A percentile compares a stretch with the other conserved stretches of the same genome.
phyloP scores from a whole-genome alignment of 2,888 invertebrate species.

The Lochmaea crataegi region DNA sequence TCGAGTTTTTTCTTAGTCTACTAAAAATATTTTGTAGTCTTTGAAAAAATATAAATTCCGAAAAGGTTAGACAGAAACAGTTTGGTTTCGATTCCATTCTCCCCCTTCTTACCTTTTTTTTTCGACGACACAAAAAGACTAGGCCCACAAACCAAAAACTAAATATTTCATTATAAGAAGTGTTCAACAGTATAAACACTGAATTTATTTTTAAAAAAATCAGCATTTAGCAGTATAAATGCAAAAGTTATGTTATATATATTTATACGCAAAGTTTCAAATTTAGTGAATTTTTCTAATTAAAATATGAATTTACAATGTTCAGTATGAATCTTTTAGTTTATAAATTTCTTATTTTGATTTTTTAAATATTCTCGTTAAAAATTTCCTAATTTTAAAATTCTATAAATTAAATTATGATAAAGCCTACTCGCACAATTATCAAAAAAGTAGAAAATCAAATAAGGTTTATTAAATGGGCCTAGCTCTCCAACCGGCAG shows the following conservation, averaged over 20 bases:
- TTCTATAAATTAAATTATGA: no score
- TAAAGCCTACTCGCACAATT: background rate
- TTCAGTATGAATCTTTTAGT: no score
- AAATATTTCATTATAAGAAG: background rate
- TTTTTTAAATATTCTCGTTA: no score
- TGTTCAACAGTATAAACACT: conserved; percentile 42
- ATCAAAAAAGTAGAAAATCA: background rate
- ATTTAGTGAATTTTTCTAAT: no score
- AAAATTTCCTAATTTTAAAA: no score
- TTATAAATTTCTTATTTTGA: no score
- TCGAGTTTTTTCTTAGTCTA: background rate
- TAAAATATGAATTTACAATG: no score
- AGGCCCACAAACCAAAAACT: conserved; percentile 4
- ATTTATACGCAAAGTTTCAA: no score
- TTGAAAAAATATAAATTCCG: background rate
- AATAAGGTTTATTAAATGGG: no score
- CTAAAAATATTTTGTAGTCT: conserved; percentile 7
- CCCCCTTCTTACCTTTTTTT: conserved; percentile 64
- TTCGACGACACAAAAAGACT: background rate
- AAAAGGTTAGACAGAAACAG: conserved; percentile 51
- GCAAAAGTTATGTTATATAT: background rate
- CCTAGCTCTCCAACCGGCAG: conserved; percentile 1
- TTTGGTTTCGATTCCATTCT: conserved; percentile 61
- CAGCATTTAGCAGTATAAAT: conserved; percentile 34
- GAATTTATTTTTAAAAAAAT: background rate